These are phyloP conservation scores for Callimorpha dominula DNA, from an alignment of 2,888 invertebrate species.

Conservation along the genomic window DNA sequence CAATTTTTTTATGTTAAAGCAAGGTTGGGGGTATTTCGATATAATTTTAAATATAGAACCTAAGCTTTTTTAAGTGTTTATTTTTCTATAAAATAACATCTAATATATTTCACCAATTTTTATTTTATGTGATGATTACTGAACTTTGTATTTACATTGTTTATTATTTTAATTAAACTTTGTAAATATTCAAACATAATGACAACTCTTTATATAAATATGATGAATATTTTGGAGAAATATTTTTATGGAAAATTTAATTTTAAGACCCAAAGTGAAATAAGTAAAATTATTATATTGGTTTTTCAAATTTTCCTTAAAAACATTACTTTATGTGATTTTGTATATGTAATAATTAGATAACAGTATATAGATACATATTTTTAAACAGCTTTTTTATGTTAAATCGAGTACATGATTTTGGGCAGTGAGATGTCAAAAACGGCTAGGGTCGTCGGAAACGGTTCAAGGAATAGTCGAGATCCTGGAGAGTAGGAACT, in stretches of 20 bases:
- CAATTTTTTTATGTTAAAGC: no score
- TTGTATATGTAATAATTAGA: background rate
- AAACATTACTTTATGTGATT: background rate
- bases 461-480: constrained; percentile 33
- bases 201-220: constrained; percentile 1
- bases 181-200: constrained; percentile 4
- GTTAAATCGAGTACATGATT: constrained; percentile 23
- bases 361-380: background rate
- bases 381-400: background rate
- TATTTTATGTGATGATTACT: background rate
- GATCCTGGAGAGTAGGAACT: constrained; percentile 24
- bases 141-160: background rate
- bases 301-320: background rate
- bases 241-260: background rate
- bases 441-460: constrained; percentile 33
- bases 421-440: constrained; percentile 35
- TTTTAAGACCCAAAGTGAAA: no score
- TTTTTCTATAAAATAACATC: background rate
- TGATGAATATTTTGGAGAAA: background rate
- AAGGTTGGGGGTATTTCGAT: no score
- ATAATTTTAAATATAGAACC: no score
- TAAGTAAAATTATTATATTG: no score
- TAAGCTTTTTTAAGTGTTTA: no score
- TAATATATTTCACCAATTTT: constrained; percentile 6
- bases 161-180: background rate